A percentile compares a stretch with the other conserved stretches of the same genome.
Evolutionary conservation across 1,140 invertebrate genomes (phyloP).

Genomic region (Periplaneta americana): DNA sequence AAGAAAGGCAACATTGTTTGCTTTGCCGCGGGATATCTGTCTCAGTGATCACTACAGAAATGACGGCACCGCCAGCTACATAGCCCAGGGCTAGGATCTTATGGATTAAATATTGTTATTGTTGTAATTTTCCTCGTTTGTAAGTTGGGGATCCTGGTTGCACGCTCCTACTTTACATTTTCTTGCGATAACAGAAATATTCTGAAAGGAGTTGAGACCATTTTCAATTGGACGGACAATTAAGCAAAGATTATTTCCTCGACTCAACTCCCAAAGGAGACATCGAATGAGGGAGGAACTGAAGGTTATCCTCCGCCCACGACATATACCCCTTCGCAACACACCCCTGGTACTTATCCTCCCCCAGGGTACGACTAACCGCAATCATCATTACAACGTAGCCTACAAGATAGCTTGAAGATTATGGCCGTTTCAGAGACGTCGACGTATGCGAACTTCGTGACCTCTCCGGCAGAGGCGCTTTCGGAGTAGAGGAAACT

Average conservation of each 20-base stretch:
- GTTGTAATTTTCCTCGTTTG: neutral
- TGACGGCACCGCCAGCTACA: neutral
- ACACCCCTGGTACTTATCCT: neutral
- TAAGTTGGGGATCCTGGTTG: neutral
- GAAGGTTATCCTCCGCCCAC: neutral
- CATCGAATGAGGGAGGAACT: neutral
- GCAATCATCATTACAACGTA: neutral
- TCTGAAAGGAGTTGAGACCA: neutral
- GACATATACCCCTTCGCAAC: neutral
- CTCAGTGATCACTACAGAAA: too few relatives aligned
- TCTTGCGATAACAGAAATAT: neutral
- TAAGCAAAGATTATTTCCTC: neutral
- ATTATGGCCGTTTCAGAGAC: neutral
- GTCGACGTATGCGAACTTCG: too few relatives aligned
- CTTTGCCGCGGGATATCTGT: too few relatives aligned
- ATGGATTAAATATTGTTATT: neutral
- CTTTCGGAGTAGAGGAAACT: too few relatives aligned
- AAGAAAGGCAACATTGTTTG: too few relatives aligned
- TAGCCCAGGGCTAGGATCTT: neutral
- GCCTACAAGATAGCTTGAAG: neutral
- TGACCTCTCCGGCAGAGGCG: too few relatives aligned
- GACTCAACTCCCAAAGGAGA: neutral
- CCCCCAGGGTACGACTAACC: neutral
- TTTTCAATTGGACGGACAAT: neutral
- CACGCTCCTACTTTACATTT: neutral